Conservation (phyloP, 2,113 vertebrate genomes). For the Hippocampus zosterae region DNA sequence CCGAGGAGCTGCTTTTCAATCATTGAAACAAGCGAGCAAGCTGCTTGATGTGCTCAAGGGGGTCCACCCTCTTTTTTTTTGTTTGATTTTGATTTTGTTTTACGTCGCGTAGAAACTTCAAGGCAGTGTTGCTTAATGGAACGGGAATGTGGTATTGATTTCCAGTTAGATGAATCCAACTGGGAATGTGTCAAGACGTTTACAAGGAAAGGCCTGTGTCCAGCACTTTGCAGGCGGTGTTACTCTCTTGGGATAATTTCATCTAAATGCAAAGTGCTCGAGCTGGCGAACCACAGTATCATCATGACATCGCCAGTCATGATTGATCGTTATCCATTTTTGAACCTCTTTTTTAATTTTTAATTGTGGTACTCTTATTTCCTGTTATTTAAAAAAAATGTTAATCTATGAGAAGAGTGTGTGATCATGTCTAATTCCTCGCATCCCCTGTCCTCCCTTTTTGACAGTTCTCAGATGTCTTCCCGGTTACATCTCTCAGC, state of each 20-base stretch:
- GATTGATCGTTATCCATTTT: too few species aligned
- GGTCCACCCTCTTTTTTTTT: background rate
- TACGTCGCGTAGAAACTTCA: background rate
- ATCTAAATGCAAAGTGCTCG: constrained; percentile 32
- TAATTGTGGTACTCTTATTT: too few species aligned
- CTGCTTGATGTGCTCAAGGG: background rate
- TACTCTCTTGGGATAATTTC: constrained; percentile 23
- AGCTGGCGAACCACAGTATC: background rate
- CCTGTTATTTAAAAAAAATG: too few species aligned
- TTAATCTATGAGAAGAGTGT: too few species aligned
- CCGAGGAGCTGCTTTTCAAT: background rate
- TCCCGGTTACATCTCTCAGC: background rate
- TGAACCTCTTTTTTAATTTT: too few species aligned
- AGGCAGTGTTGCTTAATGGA: constrained; percentile 15
- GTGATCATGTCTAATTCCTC: constrained; percentile 4
- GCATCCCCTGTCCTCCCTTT: constrained; percentile 3
- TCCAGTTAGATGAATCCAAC: constrained; percentile 17
- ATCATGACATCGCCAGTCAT: too few species aligned
- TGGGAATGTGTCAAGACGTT: constrained; percentile 16
- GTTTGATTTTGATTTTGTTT: too few species aligned
- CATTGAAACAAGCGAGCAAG: background rate
- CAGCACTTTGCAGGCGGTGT: constrained; percentile 17
- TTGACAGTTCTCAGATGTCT: background rate
- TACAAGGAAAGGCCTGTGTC: constrained; percentile 15
- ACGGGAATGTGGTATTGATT: constrained; percentile 24